Conservation (phyloP, 2,888 invertebrate genomes). For the Lucinisca nassula region DNA sequence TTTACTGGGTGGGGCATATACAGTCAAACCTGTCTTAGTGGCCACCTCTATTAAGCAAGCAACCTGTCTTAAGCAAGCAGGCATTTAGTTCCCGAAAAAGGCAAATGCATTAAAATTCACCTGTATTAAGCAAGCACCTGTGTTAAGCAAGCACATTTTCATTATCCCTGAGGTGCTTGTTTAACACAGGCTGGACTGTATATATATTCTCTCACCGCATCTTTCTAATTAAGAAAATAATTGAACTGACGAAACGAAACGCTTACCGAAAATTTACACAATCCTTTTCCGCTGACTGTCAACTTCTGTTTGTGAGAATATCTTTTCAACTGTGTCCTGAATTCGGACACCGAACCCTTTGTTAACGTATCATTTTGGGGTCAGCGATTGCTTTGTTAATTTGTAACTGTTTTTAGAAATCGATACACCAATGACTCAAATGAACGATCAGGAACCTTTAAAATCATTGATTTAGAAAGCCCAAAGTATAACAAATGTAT, state of each 20-base stretch:
- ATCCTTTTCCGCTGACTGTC: background rate
- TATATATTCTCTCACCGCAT: background rate
- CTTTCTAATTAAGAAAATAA: background rate
- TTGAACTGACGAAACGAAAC: background rate
- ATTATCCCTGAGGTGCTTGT: too few relatives aligned
- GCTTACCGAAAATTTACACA: background rate
- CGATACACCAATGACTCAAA: background rate
- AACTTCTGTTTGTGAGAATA: background rate
- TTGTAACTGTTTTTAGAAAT: conserved; percentile 18
- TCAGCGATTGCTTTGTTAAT: conserved; percentile 33
- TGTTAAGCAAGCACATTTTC: too few relatives aligned
- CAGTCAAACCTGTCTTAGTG: too few relatives aligned
- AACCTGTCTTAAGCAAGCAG: too few relatives aligned
- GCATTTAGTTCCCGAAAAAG: too few relatives aligned
- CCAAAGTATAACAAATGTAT: background rate
- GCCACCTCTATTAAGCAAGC: too few relatives aligned
- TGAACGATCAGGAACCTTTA: background rate
- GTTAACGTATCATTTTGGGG: conserved; percentile 12
- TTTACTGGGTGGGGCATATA: too few relatives aligned
- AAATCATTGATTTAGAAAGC: conserved; percentile 1
- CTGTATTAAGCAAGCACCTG: too few relatives aligned
- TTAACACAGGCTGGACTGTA: background rate
- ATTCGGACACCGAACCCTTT: background rate
- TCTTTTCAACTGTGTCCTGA: background rate
- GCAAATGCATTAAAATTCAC: background rate